phyloP scores from a whole-genome alignment of 1,140 invertebrate species.

The Drosophila ambigua region DNA sequence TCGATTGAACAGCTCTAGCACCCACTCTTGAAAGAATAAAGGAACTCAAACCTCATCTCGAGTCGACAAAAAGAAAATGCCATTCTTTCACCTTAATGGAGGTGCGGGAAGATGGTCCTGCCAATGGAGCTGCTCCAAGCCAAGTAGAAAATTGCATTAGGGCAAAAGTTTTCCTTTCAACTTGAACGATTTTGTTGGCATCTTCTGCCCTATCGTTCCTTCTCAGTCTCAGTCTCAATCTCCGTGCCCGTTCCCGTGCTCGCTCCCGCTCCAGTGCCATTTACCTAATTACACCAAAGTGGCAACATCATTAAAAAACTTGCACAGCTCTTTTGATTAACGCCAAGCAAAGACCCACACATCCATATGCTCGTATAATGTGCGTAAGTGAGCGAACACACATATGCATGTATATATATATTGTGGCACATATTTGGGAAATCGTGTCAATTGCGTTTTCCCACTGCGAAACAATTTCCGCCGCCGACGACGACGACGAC shows the following conservation, averaged over 20 bases:
- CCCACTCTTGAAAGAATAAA: constrained; percentile 36
- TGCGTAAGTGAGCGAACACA: not conserved
- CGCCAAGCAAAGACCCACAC: constrained; percentile 40
- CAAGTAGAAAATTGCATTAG: constrained; percentile 77
- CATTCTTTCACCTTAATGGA: constrained; percentile 48
- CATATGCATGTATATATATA: constrained; percentile 4
- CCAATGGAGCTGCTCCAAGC: constrained; percentile 19
- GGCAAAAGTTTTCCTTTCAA: constrained; percentile 76
- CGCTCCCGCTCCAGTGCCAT: constrained; percentile 34
- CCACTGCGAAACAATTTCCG: constrained; percentile 57
- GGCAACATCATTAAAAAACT: constrained; percentile 77
- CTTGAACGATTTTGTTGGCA: constrained; percentile 64
- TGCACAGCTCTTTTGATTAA: constrained; percentile 67
- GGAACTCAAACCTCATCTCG: constrained; percentile 43
- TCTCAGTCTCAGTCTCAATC: not conserved
- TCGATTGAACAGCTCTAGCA: constrained; percentile 52
- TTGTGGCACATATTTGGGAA: constrained; percentile 48
- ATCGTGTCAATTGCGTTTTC: constrained; percentile 73
- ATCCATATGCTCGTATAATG: constrained; percentile 12
- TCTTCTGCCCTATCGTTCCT: constrained; percentile 7
- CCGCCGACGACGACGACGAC: constrained; percentile 34
- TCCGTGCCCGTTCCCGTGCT: too few species aligned
- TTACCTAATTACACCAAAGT: constrained; percentile 75
- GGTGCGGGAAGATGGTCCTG: constrained; percentile 5
- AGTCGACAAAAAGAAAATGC: constrained; percentile 55